phyloP scores from a whole-genome alignment of 2,888 invertebrate genomes.

The Drosophila neonasuta region DNA sequence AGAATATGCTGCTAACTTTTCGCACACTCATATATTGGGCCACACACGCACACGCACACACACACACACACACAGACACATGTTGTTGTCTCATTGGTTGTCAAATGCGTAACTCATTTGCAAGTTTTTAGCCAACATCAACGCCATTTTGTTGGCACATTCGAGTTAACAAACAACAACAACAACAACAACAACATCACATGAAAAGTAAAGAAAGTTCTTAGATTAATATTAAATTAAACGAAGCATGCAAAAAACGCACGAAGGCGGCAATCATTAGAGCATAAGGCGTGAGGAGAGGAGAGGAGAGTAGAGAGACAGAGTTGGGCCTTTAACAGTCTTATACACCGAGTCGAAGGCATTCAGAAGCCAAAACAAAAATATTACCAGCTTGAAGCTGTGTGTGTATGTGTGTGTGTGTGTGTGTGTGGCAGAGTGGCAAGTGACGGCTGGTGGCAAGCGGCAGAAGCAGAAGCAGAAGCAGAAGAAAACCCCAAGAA shows the following conservation, averaged over 20 bases:
- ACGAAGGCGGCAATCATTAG: conserved; percentile 74
- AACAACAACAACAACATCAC: conserved; percentile 32
- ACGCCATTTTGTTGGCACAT: conserved; percentile 51
- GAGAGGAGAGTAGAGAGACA: too few species aligned
- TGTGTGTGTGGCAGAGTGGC: background rate
- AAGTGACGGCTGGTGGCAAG: conserved; percentile 2
- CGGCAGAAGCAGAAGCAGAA: conserved; percentile 8
- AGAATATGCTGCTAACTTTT: background rate
- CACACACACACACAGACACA: background rate
- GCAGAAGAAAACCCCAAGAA: conserved; percentile 57
- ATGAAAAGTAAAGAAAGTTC: conserved; percentile 66
- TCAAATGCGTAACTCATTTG: conserved; percentile 31
- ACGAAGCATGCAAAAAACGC: conserved; percentile 79
- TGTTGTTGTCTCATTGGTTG: conserved; percentile 3
- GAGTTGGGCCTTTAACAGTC: too few species aligned
- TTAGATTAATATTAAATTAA: conserved; percentile 80
- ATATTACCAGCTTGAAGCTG: conserved; percentile 35
- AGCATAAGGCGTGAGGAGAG: conserved; percentile 45
- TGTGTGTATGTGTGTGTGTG: background rate
- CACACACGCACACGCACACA: background rate
- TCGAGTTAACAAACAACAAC: conserved; percentile 40
- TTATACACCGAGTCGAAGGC: too few species aligned
- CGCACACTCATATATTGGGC: too few species aligned
- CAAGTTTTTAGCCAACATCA: conserved; percentile 42
- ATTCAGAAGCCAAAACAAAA: conserved; percentile 25